Evolutionary conservation across 2,113 vertebrate species (phyloP).

Genomic region (Neolamprologus falcicula): DNA sequence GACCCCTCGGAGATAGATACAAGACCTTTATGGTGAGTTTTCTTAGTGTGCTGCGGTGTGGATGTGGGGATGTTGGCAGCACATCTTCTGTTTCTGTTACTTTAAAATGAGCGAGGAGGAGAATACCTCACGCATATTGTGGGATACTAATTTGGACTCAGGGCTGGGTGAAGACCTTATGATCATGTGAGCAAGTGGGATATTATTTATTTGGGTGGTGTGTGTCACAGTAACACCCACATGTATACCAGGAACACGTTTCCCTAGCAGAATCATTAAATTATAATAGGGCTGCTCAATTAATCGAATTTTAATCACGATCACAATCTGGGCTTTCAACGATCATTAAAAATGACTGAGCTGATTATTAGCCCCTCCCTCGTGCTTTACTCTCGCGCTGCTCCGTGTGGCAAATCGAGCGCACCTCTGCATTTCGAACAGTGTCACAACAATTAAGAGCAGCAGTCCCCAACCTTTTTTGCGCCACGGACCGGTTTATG

Average conservation of each 20-base stretch:
- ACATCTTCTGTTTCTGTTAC: accelerated
- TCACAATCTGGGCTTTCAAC: accelerated
- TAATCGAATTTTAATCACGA: no score
- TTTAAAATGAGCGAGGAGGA: not conserved
- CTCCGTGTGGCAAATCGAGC: no score
- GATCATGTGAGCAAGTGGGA: not conserved
- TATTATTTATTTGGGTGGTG: not conserved
- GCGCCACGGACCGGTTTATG: no score
- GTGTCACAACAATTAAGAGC: accelerated
- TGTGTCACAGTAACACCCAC: not conserved
- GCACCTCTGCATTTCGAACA: accelerated
- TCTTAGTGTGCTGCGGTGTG: not conserved
- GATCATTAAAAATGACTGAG: no score
- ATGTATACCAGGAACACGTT: accelerated
- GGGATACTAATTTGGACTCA: not conserved
- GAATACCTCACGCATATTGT: not conserved
- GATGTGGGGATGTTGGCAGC: not conserved
- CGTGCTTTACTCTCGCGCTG: no score
- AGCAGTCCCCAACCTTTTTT: accelerated
- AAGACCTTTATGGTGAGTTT: not conserved
- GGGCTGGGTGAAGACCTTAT: not conserved
- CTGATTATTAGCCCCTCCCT: no score
- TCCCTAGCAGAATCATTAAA: not conserved
- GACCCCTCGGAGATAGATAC: accelerated
- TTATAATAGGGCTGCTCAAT: no score